Percentiles rank a stretch among this genome's conserved stretches.
Evolutionary conservation across 1,140 invertebrate species (phyloP).

Genomic region (Paramacrobiotus metropolitanus): DNA sequence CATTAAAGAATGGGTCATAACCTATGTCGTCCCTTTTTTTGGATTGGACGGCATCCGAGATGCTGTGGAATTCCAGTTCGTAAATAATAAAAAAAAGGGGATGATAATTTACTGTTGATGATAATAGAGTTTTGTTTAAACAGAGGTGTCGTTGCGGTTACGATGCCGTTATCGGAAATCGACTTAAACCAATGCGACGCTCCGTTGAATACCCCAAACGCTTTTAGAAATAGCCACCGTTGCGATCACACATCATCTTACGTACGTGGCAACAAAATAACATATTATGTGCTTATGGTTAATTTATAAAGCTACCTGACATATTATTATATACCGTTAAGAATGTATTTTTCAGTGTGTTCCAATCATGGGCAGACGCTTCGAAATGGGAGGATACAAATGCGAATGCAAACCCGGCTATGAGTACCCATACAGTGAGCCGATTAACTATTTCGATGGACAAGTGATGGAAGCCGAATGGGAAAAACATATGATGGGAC

Average conservation of each 20-base stretch:
- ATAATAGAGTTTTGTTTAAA: slow-evolving; percentile 18
- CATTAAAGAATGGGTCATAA: slow-evolving; percentile 76
- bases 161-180: slow-evolving; percentile 62
- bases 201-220: slow-evolving; percentile 58
- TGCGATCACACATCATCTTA: slow-evolving; percentile 73
- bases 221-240: slow-evolving; percentile 81
- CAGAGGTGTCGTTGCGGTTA: slow-evolving; percentile 78
- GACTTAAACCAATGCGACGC: slow-evolving; percentile 88
- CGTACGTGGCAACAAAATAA: no score
- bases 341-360: slow-evolving; percentile 50
- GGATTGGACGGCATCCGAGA: slow-evolving; percentile 75
- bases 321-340: no score
- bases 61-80: slow-evolving; percentile 79
- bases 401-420: slow-evolving; percentile 90
- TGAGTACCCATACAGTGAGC: slow-evolving; percentile 87
- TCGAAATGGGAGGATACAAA: slow-evolving; percentile 83
- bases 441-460: slow-evolving; percentile 81
- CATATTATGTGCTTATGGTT: no score
- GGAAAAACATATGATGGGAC: slow-evolving; percentile 50
- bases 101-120: slow-evolving; percentile 5
- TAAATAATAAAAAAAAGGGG: no score
- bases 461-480: slow-evolving; percentile 87
- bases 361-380: slow-evolving; percentile 66
- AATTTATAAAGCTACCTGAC: no score
- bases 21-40: slow-evolving; percentile 80